phyloP scores from a whole-genome alignment of 1,140 invertebrate species.

The Drosophila saltans region DNA sequence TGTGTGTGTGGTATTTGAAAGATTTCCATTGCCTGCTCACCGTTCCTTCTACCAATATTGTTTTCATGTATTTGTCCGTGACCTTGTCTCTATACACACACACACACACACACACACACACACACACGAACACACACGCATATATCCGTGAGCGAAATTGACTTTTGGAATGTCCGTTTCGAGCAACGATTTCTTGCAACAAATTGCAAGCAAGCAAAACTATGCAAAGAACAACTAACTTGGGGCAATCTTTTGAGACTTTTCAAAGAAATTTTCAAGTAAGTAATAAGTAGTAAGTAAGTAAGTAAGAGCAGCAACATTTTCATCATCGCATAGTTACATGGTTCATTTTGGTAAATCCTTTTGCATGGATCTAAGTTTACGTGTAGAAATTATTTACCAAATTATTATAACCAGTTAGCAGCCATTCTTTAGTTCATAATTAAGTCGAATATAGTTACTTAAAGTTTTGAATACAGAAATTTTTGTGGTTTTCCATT shows the following conservation, averaged over 20 bases:
- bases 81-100: neutral
- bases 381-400: too few species aligned
- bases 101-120: too few species aligned
- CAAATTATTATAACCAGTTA: neutral
- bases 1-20: constrained; percentile 26
- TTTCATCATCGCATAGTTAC: too few species aligned
- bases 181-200: neutral
- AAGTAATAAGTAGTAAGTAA: too few species aligned
- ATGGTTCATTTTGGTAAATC: too few species aligned
- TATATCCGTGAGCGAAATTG: neutral
- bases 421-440: neutral
- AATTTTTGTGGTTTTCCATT: neutral
- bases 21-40: neutral
- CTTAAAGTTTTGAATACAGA: neutral
- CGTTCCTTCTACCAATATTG: neutral
- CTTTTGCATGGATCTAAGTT: too few species aligned
- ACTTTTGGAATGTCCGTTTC: neutral
- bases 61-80: neutral
- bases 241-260: neutral
- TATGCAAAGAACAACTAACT: neutral
- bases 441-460: neutral
- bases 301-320: too few species aligned
- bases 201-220: neutral
- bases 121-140: neutral
- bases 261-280: neutral